Percentiles rank a stretch among this genome's conserved stretches.
Conservation (phyloP, 2,888 invertebrate species). For the Prenolepis imparis region DNA sequence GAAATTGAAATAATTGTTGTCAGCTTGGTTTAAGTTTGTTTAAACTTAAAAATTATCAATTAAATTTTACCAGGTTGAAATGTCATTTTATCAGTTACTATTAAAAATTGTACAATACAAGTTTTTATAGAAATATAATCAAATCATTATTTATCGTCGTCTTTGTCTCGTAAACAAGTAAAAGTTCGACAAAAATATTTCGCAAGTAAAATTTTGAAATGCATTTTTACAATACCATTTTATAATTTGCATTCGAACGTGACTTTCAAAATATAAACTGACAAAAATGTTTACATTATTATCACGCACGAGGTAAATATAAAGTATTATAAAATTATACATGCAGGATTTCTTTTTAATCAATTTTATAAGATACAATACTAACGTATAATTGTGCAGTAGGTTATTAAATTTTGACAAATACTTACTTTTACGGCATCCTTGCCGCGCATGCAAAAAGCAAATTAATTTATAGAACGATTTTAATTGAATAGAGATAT, state of each 20-base stretch:
- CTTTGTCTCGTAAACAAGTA: background rate
- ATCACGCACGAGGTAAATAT: background rate
- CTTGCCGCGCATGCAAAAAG: slow-evolving; percentile 67
- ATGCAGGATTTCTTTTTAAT: background rate
- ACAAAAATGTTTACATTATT: background rate
- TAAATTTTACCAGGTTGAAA: background rate
- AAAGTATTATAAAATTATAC: background rate
- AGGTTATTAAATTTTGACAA: background rate
- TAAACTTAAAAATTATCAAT: background rate
- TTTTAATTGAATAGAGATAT: background rate
- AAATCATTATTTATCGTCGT: background rate
- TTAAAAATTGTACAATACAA: background rate
- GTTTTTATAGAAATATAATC: slow-evolving; percentile 6
- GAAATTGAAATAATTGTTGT: background rate
- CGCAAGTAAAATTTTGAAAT: background rate
- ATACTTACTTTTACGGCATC: slow-evolving; percentile 79
- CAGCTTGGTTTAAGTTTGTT: background rate
- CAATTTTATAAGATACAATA: background rate
- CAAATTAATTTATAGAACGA: slow-evolving; percentile 42
- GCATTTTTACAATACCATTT: background rate
- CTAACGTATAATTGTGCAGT: background rate
- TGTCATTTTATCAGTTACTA: background rate
- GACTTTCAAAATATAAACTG: background rate
- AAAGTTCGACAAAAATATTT: background rate
- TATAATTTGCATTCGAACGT: background rate